These are phyloP conservation scores for Cephus nigrinus DNA, from an alignment of 2,888 invertebrate species.

Conservation along the genomic window DNA sequence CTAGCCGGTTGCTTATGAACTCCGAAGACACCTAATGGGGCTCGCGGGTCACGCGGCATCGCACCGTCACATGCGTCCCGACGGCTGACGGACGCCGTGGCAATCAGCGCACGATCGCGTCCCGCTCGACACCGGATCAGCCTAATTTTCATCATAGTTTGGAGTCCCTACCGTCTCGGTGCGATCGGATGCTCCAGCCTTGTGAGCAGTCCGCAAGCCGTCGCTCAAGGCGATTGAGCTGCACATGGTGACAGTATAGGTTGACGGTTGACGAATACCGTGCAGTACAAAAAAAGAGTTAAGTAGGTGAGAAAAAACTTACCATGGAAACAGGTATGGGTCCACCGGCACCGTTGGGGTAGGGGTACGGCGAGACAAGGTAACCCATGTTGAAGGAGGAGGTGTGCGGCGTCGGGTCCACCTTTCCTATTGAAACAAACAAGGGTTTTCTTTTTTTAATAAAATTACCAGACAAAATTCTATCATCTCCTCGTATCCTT, in stretches of 20 bases:
- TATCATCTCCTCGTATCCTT: too few species aligned
- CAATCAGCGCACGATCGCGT: not conserved
- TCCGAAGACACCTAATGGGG: slow-evolving; percentile 45
- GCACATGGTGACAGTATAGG: too few species aligned
- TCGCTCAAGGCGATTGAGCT: too few species aligned
- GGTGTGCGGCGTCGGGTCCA: slow-evolving; percentile 83
- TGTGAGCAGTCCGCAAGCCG: too few species aligned
- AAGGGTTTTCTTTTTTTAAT: slow-evolving; percentile 10
- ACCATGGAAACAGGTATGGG: slow-evolving; percentile 91
- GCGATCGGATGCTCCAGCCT: slow-evolving; percentile 47
- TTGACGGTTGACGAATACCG: too few species aligned
- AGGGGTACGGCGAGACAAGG: slow-evolving; percentile 89
- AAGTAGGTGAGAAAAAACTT: slow-evolving; percentile 66
- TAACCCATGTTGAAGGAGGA: slow-evolving; percentile 92
- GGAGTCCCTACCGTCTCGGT: slow-evolving; percentile 41
- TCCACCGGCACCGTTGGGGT: slow-evolving; percentile 88
- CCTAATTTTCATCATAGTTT: slow-evolving; percentile 56
- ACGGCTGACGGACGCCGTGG: not conserved
- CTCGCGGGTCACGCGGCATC: slow-evolving; percentile 26
- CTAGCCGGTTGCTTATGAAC: slow-evolving; percentile 39
- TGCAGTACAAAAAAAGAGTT: not conserved
- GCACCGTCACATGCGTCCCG: not conserved
- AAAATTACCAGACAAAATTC: too few species aligned
- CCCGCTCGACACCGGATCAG: slow-evolving; percentile 51
- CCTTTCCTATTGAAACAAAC: slow-evolving; percentile 75